phyloP scores from a whole-genome alignment of 2,888 invertebrate species.

The Cantharis flavilabris region DNA sequence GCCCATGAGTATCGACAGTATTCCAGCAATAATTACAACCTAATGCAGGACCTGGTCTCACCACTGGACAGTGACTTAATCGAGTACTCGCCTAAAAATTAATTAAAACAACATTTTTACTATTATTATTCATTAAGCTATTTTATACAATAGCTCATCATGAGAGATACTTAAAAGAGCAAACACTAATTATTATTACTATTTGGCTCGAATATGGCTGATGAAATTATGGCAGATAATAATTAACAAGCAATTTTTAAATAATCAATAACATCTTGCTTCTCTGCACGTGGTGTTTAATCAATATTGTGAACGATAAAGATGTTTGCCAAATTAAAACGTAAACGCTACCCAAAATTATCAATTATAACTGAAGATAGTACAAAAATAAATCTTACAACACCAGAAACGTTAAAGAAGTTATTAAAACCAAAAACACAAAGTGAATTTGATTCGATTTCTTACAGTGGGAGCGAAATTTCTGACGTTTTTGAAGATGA shows the following conservation, averaged over 20 bases:
- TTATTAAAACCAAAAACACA: conserved; percentile 34
- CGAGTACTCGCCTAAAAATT: conserved; percentile 57
- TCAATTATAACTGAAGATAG: conserved; percentile 2
- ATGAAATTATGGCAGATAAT: neutral
- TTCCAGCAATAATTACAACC: conserved; percentile 93
- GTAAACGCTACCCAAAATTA: neutral
- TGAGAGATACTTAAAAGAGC: too few relatives aligned
- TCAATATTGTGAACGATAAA: conserved; percentile 31
- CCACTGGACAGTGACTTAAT: conserved; percentile 82
- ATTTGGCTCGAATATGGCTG: neutral
- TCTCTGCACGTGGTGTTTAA: conserved; percentile 35
- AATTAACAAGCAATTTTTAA: neutral
- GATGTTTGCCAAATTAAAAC: neutral
- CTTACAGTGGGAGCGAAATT: conserved; percentile 38
- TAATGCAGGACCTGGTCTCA: conserved; percentile 80
- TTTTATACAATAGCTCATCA: too few relatives aligned
- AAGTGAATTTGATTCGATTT: conserved; percentile 35
- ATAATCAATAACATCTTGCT: neutral
- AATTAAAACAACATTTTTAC: conserved; percentile 9
- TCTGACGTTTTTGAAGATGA: conserved; percentile 43
- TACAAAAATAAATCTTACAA: conserved; percentile 9
- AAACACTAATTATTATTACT: too few relatives aligned
- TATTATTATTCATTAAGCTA: neutral
- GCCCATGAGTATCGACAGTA: conserved; percentile 80
- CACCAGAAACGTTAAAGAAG: conserved; percentile 34